phyloP scores from a whole-genome alignment of 2,797 vertebrate genomes.

The Gephyroberyx darwinii region DNA sequence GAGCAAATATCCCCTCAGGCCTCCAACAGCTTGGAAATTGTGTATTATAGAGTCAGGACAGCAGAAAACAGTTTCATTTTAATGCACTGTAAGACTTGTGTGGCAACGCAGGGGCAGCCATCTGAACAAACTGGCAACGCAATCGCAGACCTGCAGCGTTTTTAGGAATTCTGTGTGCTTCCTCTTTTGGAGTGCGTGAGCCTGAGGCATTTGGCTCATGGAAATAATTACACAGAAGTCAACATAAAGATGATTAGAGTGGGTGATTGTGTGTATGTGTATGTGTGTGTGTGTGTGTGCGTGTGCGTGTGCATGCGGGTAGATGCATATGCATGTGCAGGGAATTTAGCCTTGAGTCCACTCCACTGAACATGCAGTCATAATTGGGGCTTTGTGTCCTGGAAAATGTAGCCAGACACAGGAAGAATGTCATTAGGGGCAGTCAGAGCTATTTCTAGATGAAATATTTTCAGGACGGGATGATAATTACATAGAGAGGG shows the following conservation, averaged over 20 bases:
- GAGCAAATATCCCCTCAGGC: not conserved
- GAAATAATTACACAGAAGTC: constrained; percentile 5
- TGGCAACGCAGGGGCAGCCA: not conserved
- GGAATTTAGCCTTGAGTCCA: not conserved
- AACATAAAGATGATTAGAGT: not conserved
- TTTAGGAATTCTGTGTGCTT: constrained; percentile 1
- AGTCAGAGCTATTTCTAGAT: constrained; percentile 13
- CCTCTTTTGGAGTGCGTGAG: constrained; percentile 1
- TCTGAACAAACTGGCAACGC: not conserved
- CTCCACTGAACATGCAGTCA: not conserved
- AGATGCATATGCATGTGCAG: not conserved
- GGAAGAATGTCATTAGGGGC: constrained; percentile 26
- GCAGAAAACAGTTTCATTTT: not conserved
- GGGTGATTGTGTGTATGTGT: constrained; percentile 1
- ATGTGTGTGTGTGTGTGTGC: not conserved
- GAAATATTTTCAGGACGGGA: constrained; percentile 10
- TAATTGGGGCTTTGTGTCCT: not conserved
- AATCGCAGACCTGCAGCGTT: not conserved
- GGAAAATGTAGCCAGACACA: constrained; percentile 18
- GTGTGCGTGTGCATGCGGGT: not conserved
- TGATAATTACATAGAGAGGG: constrained; percentile 7
- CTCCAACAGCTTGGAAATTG: not conserved
- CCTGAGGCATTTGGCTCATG: not conserved
- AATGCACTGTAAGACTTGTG: not conserved
- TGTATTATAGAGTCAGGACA: not conserved